Percentiles rank a stretch among this genome's conserved stretches.
phyloP scores from a whole-genome alignment of 2,113 vertebrate genomes.

The Hoplias malabaricus region DNA sequence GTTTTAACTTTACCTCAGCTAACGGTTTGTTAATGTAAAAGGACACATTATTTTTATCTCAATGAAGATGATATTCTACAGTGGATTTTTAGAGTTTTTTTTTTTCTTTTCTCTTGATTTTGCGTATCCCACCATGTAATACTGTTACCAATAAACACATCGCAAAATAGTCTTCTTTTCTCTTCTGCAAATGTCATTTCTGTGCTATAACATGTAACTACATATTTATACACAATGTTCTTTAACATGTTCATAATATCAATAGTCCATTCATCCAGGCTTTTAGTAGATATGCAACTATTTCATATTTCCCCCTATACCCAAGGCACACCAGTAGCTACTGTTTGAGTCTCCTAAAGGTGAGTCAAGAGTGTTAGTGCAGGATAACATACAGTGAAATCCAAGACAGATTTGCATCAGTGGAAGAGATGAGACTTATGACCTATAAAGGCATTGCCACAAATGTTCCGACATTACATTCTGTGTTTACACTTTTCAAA shows the following conservation, averaged over 20 bases:
- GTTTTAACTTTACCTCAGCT: constrained; percentile 98
- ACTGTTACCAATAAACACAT: constrained; percentile 97
- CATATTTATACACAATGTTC: not conserved
- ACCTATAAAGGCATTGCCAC: no score
- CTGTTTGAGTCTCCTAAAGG: not conserved
- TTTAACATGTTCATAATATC: not conserved
- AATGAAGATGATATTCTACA: constrained; percentile 85
- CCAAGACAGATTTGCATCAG: no score
- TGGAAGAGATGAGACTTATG: no score
- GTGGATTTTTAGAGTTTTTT: constrained; percentile 84
- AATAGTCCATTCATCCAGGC: not conserved
- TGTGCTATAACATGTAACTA: not conserved
- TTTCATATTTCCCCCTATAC: not conserved
- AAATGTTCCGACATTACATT: no score
- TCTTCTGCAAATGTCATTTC: constrained; percentile 6
- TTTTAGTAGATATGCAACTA: not conserved
- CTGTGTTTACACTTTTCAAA: no score
- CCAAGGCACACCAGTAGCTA: not conserved
- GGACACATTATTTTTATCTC: constrained; percentile 97
- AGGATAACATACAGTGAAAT: not conserved
- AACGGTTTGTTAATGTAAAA: constrained; percentile 91
- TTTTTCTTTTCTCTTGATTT: constrained; percentile 79
- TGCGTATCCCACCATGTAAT: constrained; percentile 95
- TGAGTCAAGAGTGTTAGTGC: no score
- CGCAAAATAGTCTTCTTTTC: constrained; percentile 66